A percentile compares a stretch with the other conserved stretches of the same genome.
Evolutionary conservation across 2,113 vertebrate species (phyloP).

Genomic region (Urocynchramus pylzowi): DNA sequence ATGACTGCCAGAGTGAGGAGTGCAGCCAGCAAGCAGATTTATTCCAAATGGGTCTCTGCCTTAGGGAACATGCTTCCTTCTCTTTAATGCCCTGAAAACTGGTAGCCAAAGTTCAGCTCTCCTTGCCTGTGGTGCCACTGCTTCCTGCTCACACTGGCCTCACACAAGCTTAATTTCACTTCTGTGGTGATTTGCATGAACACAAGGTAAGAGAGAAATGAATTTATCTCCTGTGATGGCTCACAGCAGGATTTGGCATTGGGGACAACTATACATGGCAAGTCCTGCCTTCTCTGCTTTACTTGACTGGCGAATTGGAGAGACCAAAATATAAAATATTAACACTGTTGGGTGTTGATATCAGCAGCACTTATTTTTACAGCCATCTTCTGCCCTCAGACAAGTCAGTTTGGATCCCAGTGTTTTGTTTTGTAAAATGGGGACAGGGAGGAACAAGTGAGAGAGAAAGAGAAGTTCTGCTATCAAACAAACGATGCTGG

Average conservation of each 20-base stretch:
- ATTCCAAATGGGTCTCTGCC: conserved; percentile 18
- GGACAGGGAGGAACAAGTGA: background rate
- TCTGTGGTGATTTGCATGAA: background rate
- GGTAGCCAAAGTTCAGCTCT: background rate
- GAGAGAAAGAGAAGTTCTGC: background rate
- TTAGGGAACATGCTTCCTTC: background rate
- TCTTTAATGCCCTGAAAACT: conserved; percentile 9
- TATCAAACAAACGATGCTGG: background rate
- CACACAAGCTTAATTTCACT: background rate
- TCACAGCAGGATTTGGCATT: background rate
- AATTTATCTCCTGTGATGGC: background rate
- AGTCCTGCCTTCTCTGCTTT: background rate
- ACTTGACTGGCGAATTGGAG: background rate
- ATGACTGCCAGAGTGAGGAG: background rate
- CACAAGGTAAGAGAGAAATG: background rate
- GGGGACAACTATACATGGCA: background rate
- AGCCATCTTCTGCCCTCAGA: background rate
- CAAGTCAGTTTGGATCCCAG: background rate
- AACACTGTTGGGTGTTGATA: background rate
- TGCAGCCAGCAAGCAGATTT: conserved; percentile 33
- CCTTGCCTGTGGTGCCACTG: background rate
- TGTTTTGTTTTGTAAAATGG: background rate
- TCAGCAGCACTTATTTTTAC: background rate
- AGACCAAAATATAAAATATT: background rate
- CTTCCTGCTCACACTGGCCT: background rate